phyloP scores from a whole-genome alignment of 2,113 vertebrate species.

The Puntigrus tetrazona region DNA sequence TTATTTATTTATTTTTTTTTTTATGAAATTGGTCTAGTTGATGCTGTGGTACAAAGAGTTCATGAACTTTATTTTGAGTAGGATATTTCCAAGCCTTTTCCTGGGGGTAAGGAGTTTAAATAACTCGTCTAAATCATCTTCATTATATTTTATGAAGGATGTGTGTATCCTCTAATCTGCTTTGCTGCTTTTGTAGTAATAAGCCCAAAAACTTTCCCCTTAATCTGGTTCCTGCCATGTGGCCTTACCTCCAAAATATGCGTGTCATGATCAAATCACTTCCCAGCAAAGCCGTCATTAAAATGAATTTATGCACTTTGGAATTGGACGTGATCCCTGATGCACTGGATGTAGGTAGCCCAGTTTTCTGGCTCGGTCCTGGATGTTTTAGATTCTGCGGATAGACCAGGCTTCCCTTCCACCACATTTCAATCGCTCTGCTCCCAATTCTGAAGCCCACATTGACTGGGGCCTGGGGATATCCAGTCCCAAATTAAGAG shows the following conservation, averaged over 20 bases:
- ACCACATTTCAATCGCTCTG: slow-evolving; percentile 31
- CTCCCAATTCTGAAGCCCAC: slow-evolving; percentile 51
- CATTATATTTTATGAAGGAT: not conserved
- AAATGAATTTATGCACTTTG: slow-evolving; percentile 47
- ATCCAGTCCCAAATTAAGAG: slow-evolving; percentile 48
- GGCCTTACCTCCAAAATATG: slow-evolving; percentile 5
- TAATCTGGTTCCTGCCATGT: not conserved
- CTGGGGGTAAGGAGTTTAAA: not conserved
- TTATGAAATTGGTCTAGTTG: too few relatives aligned
- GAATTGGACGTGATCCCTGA: slow-evolving; percentile 48
- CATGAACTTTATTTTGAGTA: not conserved
- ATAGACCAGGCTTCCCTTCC: not conserved
- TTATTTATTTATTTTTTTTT: too few relatives aligned
- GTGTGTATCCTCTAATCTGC: not conserved
- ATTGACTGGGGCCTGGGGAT: slow-evolving; percentile 57
- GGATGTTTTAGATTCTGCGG: slow-evolving; percentile 15
- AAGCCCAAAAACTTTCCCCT: not conserved
- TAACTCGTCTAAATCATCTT: slow-evolving; percentile 30
- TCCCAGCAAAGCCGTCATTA: slow-evolving; percentile 36
- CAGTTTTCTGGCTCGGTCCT: slow-evolving; percentile 47
- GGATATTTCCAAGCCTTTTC: not conserved
- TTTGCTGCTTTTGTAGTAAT: not conserved
- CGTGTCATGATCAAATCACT: slow-evolving; percentile 26
- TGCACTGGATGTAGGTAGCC: slow-evolving; percentile 57
- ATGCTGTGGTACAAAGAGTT: not conserved